Conservation (phyloP, 2,113 vertebrate genomes). For the Equus przewalskii region DNA sequence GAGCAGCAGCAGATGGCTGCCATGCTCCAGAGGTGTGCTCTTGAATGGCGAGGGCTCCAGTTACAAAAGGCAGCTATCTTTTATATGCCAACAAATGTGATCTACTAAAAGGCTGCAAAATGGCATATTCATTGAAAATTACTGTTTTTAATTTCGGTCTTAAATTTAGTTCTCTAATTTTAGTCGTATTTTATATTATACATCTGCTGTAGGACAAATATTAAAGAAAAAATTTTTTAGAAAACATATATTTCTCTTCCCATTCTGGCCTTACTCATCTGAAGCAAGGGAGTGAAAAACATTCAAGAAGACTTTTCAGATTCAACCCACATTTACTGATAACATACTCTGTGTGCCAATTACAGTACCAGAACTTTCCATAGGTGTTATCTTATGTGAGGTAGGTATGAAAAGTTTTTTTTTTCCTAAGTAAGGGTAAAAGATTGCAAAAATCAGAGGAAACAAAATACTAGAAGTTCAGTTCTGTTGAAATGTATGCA, state of each 20-base stretch:
- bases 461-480: not conserved
- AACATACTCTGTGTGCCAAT: not conserved
- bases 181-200: not conserved
- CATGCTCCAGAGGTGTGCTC: not conserved
- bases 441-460: not conserved
- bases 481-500: not conserved
- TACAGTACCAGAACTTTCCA: not conserved
- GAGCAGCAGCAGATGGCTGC: slow-evolving; percentile 72
- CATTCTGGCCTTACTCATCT: not conserved
- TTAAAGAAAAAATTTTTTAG: not conserved
- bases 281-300: not conserved
- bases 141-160: not conserved
- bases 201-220: not conserved
- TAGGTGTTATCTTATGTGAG: not conserved
- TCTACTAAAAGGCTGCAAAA: slow-evolving; percentile 6
- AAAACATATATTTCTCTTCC: not conserved
- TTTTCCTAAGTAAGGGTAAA: not conserved
- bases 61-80: not conserved
- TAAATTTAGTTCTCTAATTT: slow-evolving; percentile 53
- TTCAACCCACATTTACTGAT: not conserved
- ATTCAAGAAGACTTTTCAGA: not conserved
- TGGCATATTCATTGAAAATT: not conserved
- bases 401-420: not conserved
- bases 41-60: not conserved
- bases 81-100: slow-evolving; percentile 12